Evolutionary conservation across 2,888 invertebrate genomes (phyloP).

Genomic region (Sicus ferrugineus): DNA sequence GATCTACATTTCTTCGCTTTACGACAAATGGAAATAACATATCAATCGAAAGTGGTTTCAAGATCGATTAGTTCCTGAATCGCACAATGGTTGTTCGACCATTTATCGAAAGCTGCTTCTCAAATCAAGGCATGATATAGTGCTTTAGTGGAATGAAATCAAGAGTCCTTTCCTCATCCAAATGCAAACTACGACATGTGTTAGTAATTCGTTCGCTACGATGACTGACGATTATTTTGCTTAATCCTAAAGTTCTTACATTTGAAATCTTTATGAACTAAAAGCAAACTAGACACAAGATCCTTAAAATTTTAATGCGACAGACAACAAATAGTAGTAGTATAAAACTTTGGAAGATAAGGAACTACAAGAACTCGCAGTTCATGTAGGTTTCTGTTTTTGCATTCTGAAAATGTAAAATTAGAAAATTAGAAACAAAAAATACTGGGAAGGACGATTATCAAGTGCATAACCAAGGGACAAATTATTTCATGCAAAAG

Average conservation of each 20-base stretch:
- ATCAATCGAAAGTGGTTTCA: no score
- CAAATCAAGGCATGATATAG: no score
- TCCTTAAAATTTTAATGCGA: conserved; percentile 34
- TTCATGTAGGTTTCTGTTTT: conserved; percentile 49
- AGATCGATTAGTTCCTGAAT: no score
- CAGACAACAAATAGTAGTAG: conserved; percentile 21
- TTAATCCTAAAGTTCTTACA: conserved; percentile 28
- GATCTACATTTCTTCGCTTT: no score
- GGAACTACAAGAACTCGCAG: conserved; percentile 44
- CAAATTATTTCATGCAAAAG: no score
- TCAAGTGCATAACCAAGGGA: not conserved
- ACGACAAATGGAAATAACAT: no score
- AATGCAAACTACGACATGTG: no score
- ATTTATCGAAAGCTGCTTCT: no score
- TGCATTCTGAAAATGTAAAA: conserved; percentile 49
- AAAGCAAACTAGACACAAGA: conserved; percentile 28
- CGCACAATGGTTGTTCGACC: no score
- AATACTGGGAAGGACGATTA: not conserved
- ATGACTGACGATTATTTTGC: conserved; percentile 3
- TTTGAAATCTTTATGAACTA: conserved; percentile 26
- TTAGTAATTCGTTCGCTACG: conserved; percentile 2
- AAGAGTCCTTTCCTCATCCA: no score
- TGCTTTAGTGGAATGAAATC: no score
- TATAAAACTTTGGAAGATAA: conserved; percentile 33
- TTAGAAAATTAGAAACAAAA: conserved; percentile 40